Evolutionary conservation across 2,797 vertebrate species (phyloP), one percentile per base, ranked within the genome.

Genomic region (Oreonectes daqikongensis): DNA sequence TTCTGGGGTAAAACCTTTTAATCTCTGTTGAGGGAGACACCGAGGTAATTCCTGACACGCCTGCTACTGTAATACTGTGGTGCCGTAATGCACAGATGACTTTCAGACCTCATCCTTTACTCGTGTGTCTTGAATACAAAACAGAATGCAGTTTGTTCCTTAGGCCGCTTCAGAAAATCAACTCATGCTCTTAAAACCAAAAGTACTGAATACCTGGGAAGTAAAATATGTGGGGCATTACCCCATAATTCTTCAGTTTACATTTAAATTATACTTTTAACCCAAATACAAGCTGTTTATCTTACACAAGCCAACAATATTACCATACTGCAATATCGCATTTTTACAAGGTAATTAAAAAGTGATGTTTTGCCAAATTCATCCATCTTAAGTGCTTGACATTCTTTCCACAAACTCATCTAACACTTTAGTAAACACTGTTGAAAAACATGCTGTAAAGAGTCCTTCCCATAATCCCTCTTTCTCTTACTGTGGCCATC

Each of bases 101-200:
- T 53, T 61, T n/a, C 65, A 53, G 52, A 55, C 74, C 81, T 26
- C 59, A 30, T 69, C 26, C 15, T 72, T 69, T 38, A 30, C 73
- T 72, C 69, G 63, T 70, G 72, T 83, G 64, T 66, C 75, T n/a
- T 2, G 79, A 86, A 86, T 89, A 75, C 71, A 70, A 86, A 87
- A 10, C 40, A 15, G 9, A 12, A 42, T 10, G 76, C 48, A 7
- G 40, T 30, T 0, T 20, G 22, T 18, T 52, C 59, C 15, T 63
- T 40, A 42, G 44, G 18, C 22, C 0, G 15, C 20, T 22, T 18
- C 2, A n/a, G 28, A 50, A 72, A 72, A 35, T 9, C 11, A 50
- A 2, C 15, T 30, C 2, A 2, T 30, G 28, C 28, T 2, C 28
- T 2, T 9, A 10, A n/a, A 4, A 9, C 52, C 3, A 32, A 70